Evolutionary conservation across 1,140 invertebrate genomes (phyloP).

Genomic region (Papilio polytes): DNA sequence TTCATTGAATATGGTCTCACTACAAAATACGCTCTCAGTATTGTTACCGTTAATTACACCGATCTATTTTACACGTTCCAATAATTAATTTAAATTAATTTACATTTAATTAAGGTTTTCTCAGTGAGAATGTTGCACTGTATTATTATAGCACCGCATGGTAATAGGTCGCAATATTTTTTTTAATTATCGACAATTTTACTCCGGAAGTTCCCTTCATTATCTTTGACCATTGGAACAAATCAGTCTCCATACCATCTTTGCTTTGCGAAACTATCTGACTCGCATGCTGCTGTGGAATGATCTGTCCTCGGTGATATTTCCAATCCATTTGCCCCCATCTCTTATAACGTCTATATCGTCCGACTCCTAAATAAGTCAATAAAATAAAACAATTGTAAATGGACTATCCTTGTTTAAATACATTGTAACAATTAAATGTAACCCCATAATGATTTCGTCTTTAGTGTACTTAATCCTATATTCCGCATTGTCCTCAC

Average conservation of each 20-base stretch:
- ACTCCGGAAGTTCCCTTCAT: too few species aligned
- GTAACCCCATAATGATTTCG: neutral
- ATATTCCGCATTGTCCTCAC: neutral
- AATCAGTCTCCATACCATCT: too few species aligned
- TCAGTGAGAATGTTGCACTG: neutral
- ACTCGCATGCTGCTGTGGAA: too few species aligned
- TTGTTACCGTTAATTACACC: slow-evolving; percentile 26
- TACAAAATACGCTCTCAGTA: neutral
- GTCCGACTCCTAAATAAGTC: neutral
- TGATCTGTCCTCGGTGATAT: too few species aligned
- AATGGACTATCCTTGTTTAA: neutral
- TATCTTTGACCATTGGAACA: too few species aligned
- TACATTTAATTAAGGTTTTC: slow-evolving; percentile 6
- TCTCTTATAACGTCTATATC: too few species aligned
- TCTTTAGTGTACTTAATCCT: neutral
- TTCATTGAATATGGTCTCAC: neutral
- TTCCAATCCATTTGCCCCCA: too few species aligned
- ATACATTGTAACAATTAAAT: slow-evolving; percentile 7
- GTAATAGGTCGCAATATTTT: neutral
- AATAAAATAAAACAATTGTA: neutral
- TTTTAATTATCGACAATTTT: neutral
- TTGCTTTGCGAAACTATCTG: too few species aligned
- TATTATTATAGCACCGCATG: neutral
- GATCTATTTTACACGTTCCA: slow-evolving; percentile 14
- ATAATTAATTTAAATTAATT: slow-evolving; percentile 23